phyloP scores from a whole-genome alignment of 92 coral and sea anemone genomes.

The Epizoanthus stellaris region DNA sequence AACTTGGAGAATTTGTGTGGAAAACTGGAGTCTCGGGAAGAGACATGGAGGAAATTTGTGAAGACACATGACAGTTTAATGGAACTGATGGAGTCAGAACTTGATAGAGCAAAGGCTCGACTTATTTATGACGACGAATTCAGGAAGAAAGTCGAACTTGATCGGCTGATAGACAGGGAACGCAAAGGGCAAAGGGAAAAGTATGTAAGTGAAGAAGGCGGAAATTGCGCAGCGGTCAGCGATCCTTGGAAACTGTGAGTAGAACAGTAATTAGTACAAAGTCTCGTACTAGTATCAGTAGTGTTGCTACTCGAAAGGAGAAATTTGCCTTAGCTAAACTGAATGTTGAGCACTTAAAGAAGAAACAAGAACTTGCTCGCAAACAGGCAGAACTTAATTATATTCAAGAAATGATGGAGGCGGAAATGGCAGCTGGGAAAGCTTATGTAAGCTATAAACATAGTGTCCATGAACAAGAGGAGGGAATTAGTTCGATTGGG shows the following conservation, averaged over 20 bases:
- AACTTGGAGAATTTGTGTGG: constrained; percentile 14
- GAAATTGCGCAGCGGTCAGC: neutral
- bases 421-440: constrained; percentile 10
- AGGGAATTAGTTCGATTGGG: neutral
- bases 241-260: constrained; percentile 35
- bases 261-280: constrained; percentile 28
- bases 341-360: constrained; percentile 47
- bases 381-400: constrained; percentile 33
- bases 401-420: constrained; percentile 40
- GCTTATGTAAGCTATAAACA: constrained; percentile 26
- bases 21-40: constrained; percentile 41
- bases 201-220: neutral
- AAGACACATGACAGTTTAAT: constrained; percentile 22
- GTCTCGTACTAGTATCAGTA: neutral
- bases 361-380: constrained; percentile 35
- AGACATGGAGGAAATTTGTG: constrained; percentile 48
- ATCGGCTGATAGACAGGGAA: constrained; percentile 7
- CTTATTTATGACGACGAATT: constrained; percentile 45
- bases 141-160: constrained; percentile 26
- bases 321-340: constrained; percentile 37
- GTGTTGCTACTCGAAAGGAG: constrained; percentile 31
- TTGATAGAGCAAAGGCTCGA: constrained; percentile 11
- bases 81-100: constrained; percentile 10
- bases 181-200: constrained; percentile 4
- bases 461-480: neutral